Percentiles rank a stretch among this genome's conserved stretches.
phyloP scores from a whole-genome alignment of 37 sponge, comb jelly and placozoan species.

The Crambe crambe region DNA sequence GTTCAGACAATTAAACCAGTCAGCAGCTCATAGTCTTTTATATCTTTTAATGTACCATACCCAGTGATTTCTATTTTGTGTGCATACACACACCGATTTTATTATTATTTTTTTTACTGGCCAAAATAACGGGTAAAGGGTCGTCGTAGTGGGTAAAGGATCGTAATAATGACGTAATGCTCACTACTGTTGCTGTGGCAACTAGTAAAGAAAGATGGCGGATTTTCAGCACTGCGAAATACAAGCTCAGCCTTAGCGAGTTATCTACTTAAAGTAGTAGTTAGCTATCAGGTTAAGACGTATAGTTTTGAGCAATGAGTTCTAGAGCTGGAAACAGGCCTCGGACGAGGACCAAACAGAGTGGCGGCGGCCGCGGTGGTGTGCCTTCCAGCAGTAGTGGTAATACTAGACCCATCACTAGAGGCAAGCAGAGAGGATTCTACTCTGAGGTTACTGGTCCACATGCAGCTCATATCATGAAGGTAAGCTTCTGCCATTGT shows the following conservation, averaged over 20 bases:
- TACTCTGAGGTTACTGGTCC: slow-evolving; percentile 80
- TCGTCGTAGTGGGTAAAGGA: not conserved
- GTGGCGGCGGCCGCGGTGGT: not conserved
- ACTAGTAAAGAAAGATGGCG: too few relatives aligned
- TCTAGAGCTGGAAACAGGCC: slow-evolving; percentile 3
- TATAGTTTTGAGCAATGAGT: not conserved
- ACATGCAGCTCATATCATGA: slow-evolving; percentile 27
- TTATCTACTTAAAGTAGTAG: too few relatives aligned
- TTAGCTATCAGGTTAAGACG: too few relatives aligned
- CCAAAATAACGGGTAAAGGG: not conserved
- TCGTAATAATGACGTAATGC: not conserved
- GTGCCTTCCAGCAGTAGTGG: not conserved
- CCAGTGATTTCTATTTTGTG: too few relatives aligned
- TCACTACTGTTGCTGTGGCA: too few relatives aligned
- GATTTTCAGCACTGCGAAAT: too few relatives aligned
- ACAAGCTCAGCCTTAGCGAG: too few relatives aligned
- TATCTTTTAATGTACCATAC: too few relatives aligned
- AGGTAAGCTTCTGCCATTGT: not conserved
- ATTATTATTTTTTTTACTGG: too few relatives aligned
- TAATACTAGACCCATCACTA: slow-evolving; percentile 17
- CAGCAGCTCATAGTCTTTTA: slow-evolving; percentile 8
- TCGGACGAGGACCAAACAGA: not conserved
- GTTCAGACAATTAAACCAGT: slow-evolving; percentile 9
- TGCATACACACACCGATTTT: not conserved
- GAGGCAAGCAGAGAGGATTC: slow-evolving; percentile 77